Evolutionary conservation across 1,140 invertebrate species (phyloP), one percentile per base, ranked within the genome.

Genomic region (Bombus sibiricus): DNA sequence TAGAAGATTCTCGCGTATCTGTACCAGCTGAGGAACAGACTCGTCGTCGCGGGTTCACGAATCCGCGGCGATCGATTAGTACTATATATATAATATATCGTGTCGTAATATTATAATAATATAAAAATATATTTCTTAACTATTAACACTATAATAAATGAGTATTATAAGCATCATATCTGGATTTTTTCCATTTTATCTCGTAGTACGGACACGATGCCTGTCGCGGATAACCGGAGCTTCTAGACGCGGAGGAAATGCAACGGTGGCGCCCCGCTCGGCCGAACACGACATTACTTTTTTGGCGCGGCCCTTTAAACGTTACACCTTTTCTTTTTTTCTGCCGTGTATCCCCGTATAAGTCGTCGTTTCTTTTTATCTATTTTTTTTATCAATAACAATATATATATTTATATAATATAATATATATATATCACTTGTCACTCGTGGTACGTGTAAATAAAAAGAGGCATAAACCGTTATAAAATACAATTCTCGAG

Each of bases 101-200:
- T 92, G 88, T 92, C 72, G 84, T 93, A 92, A 92, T 91, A 93
- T 94, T 94, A 93, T 94, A 95, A 93, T 95, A 93, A 95, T 95
- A 95, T 93, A 95, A 95, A 95, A 95, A 95, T 95, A 95, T 95
- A 95, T 94, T 95, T 95, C 93, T 95, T 94, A 95, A 94, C 87
- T 92, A 91, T 95, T 95, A 95, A 95, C 94, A 94, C 94, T 95
- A 95, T 94, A 93, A 95, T 95, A 95, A 94, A 95, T 95, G 94
- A 95, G 94, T 95, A 95, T 95, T 95, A 92, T 94, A 94, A 94
- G 94, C 94, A 94, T 94, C 89, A 92, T 92, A 91, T 91, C 73
- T 91, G 88, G 86, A 88, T 82, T 88, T 83, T 89, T 85, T 82
- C 85, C 81, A 66, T 77, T 73, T 68, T 64, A 83, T 87, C 77